Conservation (phyloP, 2,888 invertebrate species). For the Crematogaster levior region DNA sequence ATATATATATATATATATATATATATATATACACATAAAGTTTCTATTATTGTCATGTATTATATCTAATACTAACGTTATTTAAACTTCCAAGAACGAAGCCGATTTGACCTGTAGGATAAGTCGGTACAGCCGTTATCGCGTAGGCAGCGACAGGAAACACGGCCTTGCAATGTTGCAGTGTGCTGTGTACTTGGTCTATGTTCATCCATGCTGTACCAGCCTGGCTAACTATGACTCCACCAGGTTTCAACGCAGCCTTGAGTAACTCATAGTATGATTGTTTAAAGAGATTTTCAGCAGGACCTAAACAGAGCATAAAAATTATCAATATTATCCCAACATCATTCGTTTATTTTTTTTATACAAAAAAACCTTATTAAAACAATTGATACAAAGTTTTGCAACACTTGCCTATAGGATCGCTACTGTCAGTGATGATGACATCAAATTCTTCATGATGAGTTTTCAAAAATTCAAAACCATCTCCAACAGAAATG, state of each 20-base stretch:
- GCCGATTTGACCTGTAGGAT: conserved; percentile 99
- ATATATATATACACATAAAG: neutral
- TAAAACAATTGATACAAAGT: neutral
- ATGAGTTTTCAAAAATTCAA: conserved; percentile 96
- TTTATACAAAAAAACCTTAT: too few relatives aligned
- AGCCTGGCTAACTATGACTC: conserved; percentile 96
- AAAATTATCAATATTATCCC: neutral
- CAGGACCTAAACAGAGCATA: conserved; percentile 87
- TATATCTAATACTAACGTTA: conserved; percentile 85
- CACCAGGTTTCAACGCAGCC: conserved; percentile 93
- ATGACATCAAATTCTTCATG: conserved; percentile 97
- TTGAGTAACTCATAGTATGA: conserved; percentile 95
- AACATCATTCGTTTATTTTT: too few relatives aligned
- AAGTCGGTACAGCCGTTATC: conserved; percentile 95
- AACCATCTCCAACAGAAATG: conserved; percentile 96
- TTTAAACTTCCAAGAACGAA: conserved; percentile 95
- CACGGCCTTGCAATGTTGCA: conserved; percentile 91
- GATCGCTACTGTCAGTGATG: conserved; percentile 99
- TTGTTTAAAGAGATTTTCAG: conserved; percentile 91
- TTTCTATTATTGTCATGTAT: neutral
- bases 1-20: too few relatives aligned
- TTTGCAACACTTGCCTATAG: conserved; percentile 90
- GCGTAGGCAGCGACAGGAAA: conserved; percentile 94
- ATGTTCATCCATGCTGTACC: conserved; percentile 94
- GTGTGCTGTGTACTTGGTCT: conserved; percentile 91